Conservation (phyloP, 2,888 invertebrate species). For the Ceriagrion tenellum region DNA sequence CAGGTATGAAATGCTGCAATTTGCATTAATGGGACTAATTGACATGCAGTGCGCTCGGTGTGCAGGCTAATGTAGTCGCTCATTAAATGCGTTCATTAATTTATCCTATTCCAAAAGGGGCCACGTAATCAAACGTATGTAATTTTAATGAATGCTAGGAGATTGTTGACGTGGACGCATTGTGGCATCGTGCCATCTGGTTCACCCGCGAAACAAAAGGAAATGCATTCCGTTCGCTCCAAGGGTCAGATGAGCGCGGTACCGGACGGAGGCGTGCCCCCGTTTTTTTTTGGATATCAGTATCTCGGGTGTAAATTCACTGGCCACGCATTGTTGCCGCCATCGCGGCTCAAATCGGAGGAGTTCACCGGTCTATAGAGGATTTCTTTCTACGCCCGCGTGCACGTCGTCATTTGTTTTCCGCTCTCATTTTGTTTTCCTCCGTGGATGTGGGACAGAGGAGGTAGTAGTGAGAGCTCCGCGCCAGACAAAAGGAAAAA, state of each 20-base stretch:
- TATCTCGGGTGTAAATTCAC: neutral
- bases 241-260: neutral
- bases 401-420: neutral
- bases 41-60: neutral
- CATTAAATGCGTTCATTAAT: neutral
- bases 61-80: constrained; percentile 3
- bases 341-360: neutral
- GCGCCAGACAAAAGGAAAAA: constrained; percentile 5
- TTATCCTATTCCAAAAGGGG: neutral
- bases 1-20: neutral
- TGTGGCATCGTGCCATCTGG: neutral
- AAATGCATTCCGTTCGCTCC: neutral
- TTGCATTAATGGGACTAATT: constrained; percentile 16
- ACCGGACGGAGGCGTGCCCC: neutral
- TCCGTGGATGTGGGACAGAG: constrained; percentile 46
- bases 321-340: neutral
- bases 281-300: neutral
- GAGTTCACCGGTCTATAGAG: neutral
- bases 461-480: neutral
- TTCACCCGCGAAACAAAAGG: neutral
- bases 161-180: neutral
- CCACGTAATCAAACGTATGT: neutral
- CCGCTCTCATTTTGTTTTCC: neutral
- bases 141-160: neutral
- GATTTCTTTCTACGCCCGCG: neutral